Conservation (phyloP, 1,140 invertebrate species). For the Theocolax elegans region DNA sequence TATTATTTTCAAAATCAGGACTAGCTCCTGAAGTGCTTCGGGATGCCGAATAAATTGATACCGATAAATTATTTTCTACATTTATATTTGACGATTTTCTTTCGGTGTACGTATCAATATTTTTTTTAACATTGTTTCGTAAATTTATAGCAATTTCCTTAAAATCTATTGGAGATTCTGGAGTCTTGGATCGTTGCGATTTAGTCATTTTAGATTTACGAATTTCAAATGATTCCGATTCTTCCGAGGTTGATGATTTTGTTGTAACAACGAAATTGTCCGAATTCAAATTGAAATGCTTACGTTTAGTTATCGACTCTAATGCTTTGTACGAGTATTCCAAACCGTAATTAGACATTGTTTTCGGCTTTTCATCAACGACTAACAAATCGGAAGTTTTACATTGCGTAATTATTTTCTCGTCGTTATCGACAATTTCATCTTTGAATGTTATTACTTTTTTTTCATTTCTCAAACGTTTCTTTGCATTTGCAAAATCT, state of each 20-base stretch:
- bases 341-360: not conserved
- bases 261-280: not conserved
- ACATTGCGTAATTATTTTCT: too few relatives aligned
- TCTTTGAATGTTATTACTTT: not conserved
- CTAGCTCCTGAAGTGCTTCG: constrained; percentile 30
- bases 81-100: not conserved
- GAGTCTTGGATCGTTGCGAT: not conserved
- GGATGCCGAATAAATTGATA: constrained; percentile 24
- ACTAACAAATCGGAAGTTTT: too few relatives aligned
- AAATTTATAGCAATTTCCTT: too few relatives aligned
- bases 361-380: too few relatives aligned
- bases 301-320: constrained; percentile 12
- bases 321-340: constrained; percentile 35
- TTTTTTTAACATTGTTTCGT: not conserved
- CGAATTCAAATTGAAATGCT: not conserved
- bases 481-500: not conserved
- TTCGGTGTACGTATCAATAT: not conserved
- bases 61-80: not conserved
- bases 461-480: not conserved
- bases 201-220: not conserved
- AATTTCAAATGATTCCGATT: not conserved
- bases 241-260: not conserved
- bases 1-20: constrained; percentile 19
- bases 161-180: not conserved
- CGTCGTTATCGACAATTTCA: not conserved